Evolutionary conservation across 2,113 vertebrate genomes (phyloP).

Genomic region (Danio rerio): GRCz12tu NC_133182.1:30875501-30876000

Average conservation of each 20-base stretch:
- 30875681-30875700: constrained; percentile 40
- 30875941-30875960: constrained; percentile 27
- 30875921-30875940: constrained; percentile 24
- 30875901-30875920: constrained; percentile 18
- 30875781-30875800: constrained; percentile 2
- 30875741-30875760: constrained; percentile 22
- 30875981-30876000: constrained; percentile 7
- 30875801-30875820: not conserved
- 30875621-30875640: constrained; percentile 25
- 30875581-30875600: not conserved
- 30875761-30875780: constrained; percentile 25
- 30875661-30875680: constrained; percentile 42
- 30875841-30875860: not conserved
- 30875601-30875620: not conserved
- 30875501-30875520: constrained; percentile 1
- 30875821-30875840: not conserved
- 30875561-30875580: not conserved
- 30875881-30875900: not conserved
- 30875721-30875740: not conserved
- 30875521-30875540: not conserved
- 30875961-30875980: constrained; percentile 21
- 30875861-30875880: constrained; percentile 14
- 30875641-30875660: constrained; percentile 24
- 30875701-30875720: constrained; percentile 35
- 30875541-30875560: not conserved